Evolutionary conservation across 2,888 invertebrate genomes (phyloP).

Genomic region (Eudasyphora cyanicolor): DNA sequence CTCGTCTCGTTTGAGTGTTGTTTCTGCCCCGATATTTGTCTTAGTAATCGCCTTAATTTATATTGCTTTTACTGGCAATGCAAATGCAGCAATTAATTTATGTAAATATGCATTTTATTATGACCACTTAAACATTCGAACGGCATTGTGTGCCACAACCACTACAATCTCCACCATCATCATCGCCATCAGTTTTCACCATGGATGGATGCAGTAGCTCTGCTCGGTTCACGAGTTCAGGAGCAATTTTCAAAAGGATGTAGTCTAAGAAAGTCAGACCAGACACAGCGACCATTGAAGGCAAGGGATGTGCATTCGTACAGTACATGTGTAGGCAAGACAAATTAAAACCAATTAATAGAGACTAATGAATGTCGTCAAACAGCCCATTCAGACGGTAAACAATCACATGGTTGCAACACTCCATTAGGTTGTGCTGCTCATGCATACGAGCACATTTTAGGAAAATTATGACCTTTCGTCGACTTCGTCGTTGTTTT

Average conservation of each 20-base stretch:
- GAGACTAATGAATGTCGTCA: constrained; percentile 29
- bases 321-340: too few species aligned
- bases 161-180: neutral
- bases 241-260: constrained; percentile 2
- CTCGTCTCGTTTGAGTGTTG: constrained; percentile 26
- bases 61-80: constrained; percentile 57
- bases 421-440: neutral
- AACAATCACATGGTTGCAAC: neutral
- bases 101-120: constrained; percentile 64
- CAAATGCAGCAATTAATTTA: constrained; percentile 64
- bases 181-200: neutral
- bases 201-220: neutral
- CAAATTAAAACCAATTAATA: constrained; percentile 50
- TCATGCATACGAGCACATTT: neutral
- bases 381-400: constrained; percentile 9
- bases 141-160: neutral
- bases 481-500: neutral
- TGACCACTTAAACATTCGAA: constrained; percentile 35
- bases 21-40: constrained; percentile 49
- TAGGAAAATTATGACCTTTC: constrained; percentile 41
- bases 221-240: constrained; percentile 1
- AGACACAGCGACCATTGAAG: constrained; percentile 1
- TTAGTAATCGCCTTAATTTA: constrained; percentile 63
- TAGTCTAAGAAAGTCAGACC: constrained; percentile 38
- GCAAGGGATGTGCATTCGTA: constrained; percentile 50